Conservation (phyloP, 2,113 vertebrate genomes). For the Muscicapa adusta region DNA sequence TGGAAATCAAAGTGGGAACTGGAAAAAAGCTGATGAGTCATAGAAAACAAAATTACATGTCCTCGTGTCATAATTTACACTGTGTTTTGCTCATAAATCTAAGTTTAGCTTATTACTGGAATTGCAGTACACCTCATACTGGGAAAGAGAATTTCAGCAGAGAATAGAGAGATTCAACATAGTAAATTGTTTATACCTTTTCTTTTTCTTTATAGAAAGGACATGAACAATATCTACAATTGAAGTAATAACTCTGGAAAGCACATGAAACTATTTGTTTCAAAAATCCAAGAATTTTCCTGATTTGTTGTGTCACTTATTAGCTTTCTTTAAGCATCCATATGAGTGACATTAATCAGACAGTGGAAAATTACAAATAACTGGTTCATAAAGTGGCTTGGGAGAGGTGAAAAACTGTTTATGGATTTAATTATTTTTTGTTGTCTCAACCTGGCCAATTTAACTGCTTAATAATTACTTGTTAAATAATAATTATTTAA, state of each 20-base stretch:
- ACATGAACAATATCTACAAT: background rate
- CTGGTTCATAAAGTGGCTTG: background rate
- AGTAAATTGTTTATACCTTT: background rate
- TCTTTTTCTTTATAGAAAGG: background rate
- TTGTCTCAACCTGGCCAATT: background rate
- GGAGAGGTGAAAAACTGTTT: background rate
- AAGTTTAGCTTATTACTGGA: background rate
- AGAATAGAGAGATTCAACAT: background rate
- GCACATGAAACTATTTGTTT: background rate
- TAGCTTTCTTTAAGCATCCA: background rate
- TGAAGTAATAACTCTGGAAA: background rate
- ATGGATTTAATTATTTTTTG: background rate
- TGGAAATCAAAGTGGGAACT: background rate
- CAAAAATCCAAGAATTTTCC: background rate
- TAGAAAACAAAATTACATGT: constrained; percentile 19
- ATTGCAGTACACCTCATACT: background rate
- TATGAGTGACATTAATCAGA: background rate
- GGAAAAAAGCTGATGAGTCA: constrained; percentile 15
- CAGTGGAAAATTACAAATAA: background rate
- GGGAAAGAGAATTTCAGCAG: background rate
- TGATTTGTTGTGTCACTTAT: background rate
- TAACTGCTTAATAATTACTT: background rate
- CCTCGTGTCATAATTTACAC: constrained; percentile 9
- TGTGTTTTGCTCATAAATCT: constrained; percentile 27
- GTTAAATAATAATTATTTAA: background rate